Base-by-base conservation (phyloP, 2,113 vertebrate genomes). In the Platichthys stellatus region DNA sequence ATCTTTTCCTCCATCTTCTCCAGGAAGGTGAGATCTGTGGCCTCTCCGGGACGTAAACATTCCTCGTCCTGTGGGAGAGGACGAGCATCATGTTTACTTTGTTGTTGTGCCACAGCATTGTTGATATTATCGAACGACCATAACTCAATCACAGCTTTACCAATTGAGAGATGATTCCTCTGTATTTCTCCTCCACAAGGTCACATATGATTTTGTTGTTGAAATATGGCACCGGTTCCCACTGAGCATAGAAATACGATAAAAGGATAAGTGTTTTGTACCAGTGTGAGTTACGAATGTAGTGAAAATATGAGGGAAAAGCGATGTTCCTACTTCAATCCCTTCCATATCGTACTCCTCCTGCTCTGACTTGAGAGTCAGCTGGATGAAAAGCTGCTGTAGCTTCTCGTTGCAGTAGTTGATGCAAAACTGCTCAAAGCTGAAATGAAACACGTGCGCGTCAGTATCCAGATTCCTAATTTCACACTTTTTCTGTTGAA, bases 391-490 rank as follows among this genome's bases (percentile, higher is more conserved):
- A 65, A 99, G 95, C 82, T 99, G 98, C 92, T 99, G 98, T 49
- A 99, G 95, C 90, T 99, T 99, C 93, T 99, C 98, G 0, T 98
- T 99, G 93, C 98, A 99, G 85, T 98, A 99, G 89, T 99, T 99
- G 85, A 99, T 99, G 86, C 98, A 99, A 91, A 99, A 99, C 93
- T 99, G 98, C 85, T 99, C 98, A 86, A 99, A 99, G 88, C 98
- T 99, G 62, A 90, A 86, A 74, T 11, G 20, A 65, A 78, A 18
- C 4, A 64, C 0, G 43, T 8, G 1, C n/a, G 4, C 1, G 15
- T 76, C 21, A 74, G 47, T 3, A 10, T 35, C 1, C 0, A 31
- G 4, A 54, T 3, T 61, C 2, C 17, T 78, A 0, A n/a, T 28
- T 38, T 69, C 10, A 61, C 21, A 35, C 4, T 0, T 12, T 28